These are phyloP conservation scores for Epicampocera succincta DNA, from an alignment of 2,888 invertebrate species.

Conservation along the genomic window DNA sequence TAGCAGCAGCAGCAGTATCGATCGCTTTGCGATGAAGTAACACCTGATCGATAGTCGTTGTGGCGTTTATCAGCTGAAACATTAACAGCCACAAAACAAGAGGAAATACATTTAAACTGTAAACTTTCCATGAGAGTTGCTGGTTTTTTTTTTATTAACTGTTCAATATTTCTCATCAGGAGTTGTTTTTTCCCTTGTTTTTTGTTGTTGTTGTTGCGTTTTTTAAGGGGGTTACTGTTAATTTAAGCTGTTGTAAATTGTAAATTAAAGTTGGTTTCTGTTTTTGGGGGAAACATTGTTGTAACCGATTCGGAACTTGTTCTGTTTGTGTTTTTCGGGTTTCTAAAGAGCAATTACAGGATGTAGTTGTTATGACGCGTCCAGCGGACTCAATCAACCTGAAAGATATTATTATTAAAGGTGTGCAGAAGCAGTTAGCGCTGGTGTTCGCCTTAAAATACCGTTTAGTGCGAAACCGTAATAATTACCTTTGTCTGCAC, in stretches of 20 bases:
- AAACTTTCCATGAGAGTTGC: conserved; percentile 52
- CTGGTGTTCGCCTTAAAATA: conserved; percentile 49
- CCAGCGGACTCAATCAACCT: conserved; percentile 49
- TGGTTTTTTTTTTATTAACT: conserved; percentile 50
- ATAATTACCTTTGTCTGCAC: conserved; percentile 42
- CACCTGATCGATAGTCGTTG: conserved; percentile 65
- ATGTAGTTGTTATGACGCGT: conserved; percentile 27
- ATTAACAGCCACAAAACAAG: conserved; percentile 6
- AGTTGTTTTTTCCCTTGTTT: neutral
- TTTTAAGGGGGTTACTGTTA: conserved; percentile 40
- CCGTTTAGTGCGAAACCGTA: conserved; percentile 57
- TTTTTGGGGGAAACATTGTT: conserved; percentile 31
- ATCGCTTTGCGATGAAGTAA: conserved; percentile 28
- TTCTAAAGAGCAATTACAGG: conserved; percentile 37
- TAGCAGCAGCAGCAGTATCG: conserved; percentile 23
- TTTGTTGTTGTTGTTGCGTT: neutral
- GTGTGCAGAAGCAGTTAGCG: conserved; percentile 48
- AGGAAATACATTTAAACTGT: conserved; percentile 54
- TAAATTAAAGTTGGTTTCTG: conserved; percentile 13
- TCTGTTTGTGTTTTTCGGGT: neutral
- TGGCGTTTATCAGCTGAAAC: conserved; percentile 25
- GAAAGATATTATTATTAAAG: conserved; percentile 50
- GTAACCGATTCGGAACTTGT: conserved; percentile 16
- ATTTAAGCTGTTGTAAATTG: conserved; percentile 43
- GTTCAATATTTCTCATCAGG: conserved; percentile 33